Conservation (phyloP, 92 coral and sea anemone species). For the Parazoanthus darwini region DNA sequence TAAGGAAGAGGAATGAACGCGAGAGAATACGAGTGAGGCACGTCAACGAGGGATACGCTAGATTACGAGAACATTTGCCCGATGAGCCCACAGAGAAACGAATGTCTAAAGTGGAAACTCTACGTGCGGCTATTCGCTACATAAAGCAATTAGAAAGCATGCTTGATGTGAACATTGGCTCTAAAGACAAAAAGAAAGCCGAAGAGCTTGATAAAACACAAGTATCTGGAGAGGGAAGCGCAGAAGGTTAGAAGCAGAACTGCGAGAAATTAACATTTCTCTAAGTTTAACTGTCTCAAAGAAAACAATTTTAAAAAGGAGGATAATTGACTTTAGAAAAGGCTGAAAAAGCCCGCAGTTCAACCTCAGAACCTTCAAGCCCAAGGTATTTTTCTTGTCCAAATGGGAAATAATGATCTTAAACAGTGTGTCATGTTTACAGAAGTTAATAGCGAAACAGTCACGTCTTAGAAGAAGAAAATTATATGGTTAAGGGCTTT, state of each 20-base stretch:
- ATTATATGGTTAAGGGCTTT: conserved; percentile 1
- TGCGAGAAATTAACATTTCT: neutral
- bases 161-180: conserved; percentile 54
- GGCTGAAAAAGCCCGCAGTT: neutral
- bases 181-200: conserved; percentile 12
- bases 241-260: conserved; percentile 19
- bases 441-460: conserved; percentile 9
- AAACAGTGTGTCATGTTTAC: conserved; percentile 29
- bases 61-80: conserved; percentile 94
- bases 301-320: conserved; percentile 4
- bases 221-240: conserved; percentile 6
- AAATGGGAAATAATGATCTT: conserved; percentile 33
- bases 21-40: conserved; percentile 97
- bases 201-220: conserved; percentile 22
- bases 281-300: conserved; percentile 1
- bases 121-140: conserved; percentile 96
- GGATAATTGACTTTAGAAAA: neutral
- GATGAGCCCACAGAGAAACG: conserved; percentile 98
- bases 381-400: conserved; percentile 31
- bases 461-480: neutral
- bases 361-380: neutral
- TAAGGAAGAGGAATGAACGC: conserved; percentile 91
- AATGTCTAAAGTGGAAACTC: conserved; percentile 97
- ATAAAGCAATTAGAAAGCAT: conserved; percentile 89
- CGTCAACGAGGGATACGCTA: conserved; percentile 98